Evolutionary conservation across 1,140 invertebrate genomes (phyloP).

Genomic region (Phymastichus coffea): DNA sequence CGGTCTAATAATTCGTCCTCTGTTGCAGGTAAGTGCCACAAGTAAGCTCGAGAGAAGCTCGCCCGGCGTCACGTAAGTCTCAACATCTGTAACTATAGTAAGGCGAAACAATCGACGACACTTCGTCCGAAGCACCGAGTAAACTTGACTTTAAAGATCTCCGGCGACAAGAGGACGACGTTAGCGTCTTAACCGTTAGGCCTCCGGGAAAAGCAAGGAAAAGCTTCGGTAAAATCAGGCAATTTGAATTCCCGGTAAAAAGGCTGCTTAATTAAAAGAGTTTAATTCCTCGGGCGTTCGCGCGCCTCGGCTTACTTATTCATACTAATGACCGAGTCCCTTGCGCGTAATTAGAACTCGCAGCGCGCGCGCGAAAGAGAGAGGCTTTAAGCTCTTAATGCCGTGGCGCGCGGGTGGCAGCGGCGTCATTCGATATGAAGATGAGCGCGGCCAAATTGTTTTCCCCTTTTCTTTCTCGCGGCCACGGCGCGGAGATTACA

Average conservation of each 20-base stretch:
- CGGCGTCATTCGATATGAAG: conserved; percentile 3
- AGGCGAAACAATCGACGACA: too few relatives aligned
- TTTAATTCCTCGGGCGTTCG: conserved; percentile 44
- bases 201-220: too few relatives aligned
- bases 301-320: conserved; percentile 44
- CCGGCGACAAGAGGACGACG: too few relatives aligned
- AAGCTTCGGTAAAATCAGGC: too few relatives aligned
- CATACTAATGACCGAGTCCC: conserved; percentile 46
- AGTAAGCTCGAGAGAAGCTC: conserved; percentile 23
- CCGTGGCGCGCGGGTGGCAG: neutral
- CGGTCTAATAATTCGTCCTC: neutral
- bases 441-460: neutral
- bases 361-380: too few relatives aligned
- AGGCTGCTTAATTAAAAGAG: conserved; percentile 51
- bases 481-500: too few relatives aligned
- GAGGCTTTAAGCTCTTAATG: conserved; percentile 25
- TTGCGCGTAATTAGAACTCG: conserved; percentile 33
- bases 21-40: conserved; percentile 4
- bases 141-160: too few relatives aligned
- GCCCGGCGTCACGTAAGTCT: too few relatives aligned
- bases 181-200: too few relatives aligned
- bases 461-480: neutral
- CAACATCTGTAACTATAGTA: too few relatives aligned
- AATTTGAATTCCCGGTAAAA: conserved; percentile 54
- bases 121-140: too few relatives aligned